A percentile compares a stretch with the other conserved stretches of the same genome.
Evolutionary conservation across 1,140 invertebrate genomes (phyloP).

Genomic region (Caenorhabditis briggsae): DNA sequence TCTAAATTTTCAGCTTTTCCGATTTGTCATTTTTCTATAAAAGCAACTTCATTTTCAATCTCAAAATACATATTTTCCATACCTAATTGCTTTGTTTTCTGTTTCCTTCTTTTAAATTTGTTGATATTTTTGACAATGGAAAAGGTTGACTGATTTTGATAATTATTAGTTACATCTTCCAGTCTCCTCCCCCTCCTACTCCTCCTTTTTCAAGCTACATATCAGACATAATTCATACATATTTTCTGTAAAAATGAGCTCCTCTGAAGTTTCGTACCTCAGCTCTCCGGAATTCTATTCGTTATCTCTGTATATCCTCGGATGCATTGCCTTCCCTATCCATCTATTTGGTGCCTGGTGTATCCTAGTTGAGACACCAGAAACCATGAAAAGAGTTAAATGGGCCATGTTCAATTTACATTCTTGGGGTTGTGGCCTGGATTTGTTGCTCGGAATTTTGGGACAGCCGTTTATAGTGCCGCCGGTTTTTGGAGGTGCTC

Average conservation of each 20-base stretch:
- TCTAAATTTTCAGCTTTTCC: too few species aligned
- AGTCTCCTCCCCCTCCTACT: too few species aligned
- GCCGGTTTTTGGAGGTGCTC: neutral
- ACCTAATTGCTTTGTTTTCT: too few species aligned
- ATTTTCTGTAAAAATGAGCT: neutral
- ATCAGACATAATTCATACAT: neutral
- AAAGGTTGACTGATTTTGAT: too few species aligned
- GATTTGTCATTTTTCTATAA: too few species aligned
- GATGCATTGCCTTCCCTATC: neutral
- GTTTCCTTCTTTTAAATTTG: too few species aligned
- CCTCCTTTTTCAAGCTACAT: neutral
- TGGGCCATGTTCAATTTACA: constrained; percentile 13
- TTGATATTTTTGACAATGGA: too few species aligned
- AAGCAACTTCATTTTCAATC: too few species aligned
- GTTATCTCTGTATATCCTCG: neutral
- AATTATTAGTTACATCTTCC: too few species aligned
- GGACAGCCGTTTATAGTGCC: neutral
- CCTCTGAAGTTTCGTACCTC: neutral
- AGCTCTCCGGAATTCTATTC: constrained; percentile 10
- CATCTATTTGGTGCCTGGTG: neutral
- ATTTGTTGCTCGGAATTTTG: neutral
- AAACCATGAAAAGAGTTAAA: constrained; percentile 8
- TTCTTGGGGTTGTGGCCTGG: neutral
- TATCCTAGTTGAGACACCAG: neutral
- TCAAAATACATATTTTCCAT: too few species aligned